Evolutionary conservation across 2,888 invertebrate genomes (phyloP).

Genomic region (Agrotis segetum): DNA sequence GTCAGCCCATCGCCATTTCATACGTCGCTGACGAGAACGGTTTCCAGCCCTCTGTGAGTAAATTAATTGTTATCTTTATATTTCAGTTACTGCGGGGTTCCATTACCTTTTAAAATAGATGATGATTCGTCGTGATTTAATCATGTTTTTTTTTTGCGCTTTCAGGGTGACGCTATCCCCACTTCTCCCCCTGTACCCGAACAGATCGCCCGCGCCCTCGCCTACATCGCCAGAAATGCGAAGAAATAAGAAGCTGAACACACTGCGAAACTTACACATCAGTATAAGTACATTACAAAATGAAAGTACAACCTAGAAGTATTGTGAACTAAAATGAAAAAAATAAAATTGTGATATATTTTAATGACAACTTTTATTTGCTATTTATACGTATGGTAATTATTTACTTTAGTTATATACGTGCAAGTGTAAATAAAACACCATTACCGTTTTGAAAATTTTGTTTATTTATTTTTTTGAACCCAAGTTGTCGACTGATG

Average conservation of each 20-base stretch:
- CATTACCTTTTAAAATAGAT: neutral
- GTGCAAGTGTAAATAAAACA: constrained; percentile 48
- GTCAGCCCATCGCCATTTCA: constrained; percentile 87
- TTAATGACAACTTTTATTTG: constrained; percentile 56
- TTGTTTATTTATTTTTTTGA: constrained; percentile 16
- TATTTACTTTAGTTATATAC: constrained; percentile 41
- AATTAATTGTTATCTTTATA: neutral
- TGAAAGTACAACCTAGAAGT: constrained; percentile 59
- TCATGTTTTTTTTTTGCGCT: constrained; percentile 48
- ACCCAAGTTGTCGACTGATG: neutral
- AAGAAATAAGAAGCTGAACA: constrained; percentile 64
- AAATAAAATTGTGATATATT: constrained; percentile 70
- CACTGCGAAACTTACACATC: constrained; percentile 49
- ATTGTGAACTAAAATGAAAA: constrained; percentile 51
- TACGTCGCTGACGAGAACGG: constrained; percentile 93
- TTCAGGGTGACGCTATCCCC: constrained; percentile 84
- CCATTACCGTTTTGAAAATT: constrained; percentile 18
- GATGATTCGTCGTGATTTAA: neutral
- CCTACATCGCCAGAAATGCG: constrained; percentile 71
- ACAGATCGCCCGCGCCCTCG: constrained; percentile 85
- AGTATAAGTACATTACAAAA: constrained; percentile 41
- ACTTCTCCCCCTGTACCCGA: constrained; percentile 88
- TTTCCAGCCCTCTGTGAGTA: constrained; percentile 91
- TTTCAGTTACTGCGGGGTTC: neutral
- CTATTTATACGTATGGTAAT: constrained; percentile 54